phyloP scores from a whole-genome alignment of 2,113 vertebrate species.

The Oophaga pumilio region DNA sequence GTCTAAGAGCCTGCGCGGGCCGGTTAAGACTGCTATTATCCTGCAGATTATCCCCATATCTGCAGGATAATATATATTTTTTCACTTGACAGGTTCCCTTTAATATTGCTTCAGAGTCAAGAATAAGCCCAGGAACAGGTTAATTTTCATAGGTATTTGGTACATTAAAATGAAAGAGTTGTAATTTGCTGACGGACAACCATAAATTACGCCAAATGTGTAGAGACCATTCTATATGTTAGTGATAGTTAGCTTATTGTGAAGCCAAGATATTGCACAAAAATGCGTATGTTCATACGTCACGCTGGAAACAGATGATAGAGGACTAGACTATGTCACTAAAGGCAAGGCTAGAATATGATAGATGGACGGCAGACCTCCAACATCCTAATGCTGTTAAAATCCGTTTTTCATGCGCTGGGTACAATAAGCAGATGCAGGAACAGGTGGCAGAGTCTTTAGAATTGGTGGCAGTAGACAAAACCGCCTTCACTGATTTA shows the following conservation, averaged over 20 bases:
- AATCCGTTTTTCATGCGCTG: conserved; percentile 32
- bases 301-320: not conserved
- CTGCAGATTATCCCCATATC: no score
- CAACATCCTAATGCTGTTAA: conserved; percentile 31
- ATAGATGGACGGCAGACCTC: conserved; percentile 9
- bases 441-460: conserved; percentile 46
- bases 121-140: not conserved
- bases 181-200: not conserved
- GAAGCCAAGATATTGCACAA: not conserved
- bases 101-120: not conserved
- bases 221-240: not conserved
- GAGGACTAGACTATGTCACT: not conserved
- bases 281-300: not conserved
- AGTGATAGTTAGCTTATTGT: not conserved
- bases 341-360: not conserved
- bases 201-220: not conserved
- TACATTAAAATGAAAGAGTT: not conserved
- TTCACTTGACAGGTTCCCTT: no score
- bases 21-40: no score
- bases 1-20: no score
- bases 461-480: conserved; percentile 27
- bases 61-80: no score
- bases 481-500: conserved; percentile 47
- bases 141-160: not conserved
- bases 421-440: conserved; percentile 44